phyloP scores from a whole-genome alignment of 2,113 vertebrate species.

The Eurypyga helias region DNA sequence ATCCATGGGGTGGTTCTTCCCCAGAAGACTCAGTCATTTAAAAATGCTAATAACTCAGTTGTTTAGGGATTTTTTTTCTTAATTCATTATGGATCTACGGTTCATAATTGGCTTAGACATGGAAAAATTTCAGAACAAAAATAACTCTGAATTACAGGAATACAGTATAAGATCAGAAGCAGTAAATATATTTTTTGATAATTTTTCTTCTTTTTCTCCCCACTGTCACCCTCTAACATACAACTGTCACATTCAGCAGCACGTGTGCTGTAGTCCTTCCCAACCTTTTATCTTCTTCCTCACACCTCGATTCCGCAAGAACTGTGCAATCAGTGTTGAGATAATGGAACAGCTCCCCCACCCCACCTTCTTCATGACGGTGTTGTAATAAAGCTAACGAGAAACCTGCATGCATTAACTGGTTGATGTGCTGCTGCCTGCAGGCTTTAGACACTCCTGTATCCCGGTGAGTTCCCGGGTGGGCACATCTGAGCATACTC shows the following conservation, averaged over 20 bases:
- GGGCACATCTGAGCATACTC: not conserved
- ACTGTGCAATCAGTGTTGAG: not conserved
- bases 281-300: not conserved
- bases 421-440: not conserved
- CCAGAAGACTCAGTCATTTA: not conserved
- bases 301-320: not conserved
- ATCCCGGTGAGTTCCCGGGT: fast-evolving
- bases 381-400: not conserved
- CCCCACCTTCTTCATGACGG: not conserved
- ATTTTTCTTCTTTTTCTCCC: not conserved
- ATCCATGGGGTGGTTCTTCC: too few relatives aligned
- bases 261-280: not conserved
- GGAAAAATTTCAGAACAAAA: slow-evolving; percentile 22
- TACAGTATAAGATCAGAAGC: not conserved
- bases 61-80: not conserved
- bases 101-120: not conserved
- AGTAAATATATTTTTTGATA: not conserved
- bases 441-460: not conserved
- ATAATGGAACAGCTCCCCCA: not conserved
- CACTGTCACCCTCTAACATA: not conserved
- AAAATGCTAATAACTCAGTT: not conserved
- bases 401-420: not conserved
- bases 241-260: not conserved
- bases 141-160: not conserved
- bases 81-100: not conserved